A percentile compares a stretch with the other conserved stretches of the same genome.
These are phyloP conservation scores for Drosophila ficusphila DNA, from an alignment of 1,140 invertebrate genomes.

Conservation along the genomic window DNA sequence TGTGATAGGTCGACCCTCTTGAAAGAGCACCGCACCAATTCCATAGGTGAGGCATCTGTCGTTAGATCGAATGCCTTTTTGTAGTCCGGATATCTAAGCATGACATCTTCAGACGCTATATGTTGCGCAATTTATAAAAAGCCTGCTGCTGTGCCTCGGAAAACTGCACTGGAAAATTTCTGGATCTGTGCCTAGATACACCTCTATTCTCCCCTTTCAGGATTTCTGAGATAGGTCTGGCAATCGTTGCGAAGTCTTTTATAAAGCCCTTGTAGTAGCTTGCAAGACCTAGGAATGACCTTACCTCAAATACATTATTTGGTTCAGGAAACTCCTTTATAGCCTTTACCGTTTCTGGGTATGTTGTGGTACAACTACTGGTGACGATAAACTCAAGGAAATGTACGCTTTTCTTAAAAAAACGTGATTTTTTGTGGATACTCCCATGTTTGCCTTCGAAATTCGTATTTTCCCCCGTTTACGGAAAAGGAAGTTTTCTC, in stretches of 20 bases:
- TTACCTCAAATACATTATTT: no score
- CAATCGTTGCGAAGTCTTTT: conserved; percentile 6
- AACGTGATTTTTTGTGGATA: conserved; percentile 85
- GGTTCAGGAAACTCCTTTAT: background rate
- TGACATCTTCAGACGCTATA: conserved; percentile 34
- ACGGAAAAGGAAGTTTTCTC: no score
- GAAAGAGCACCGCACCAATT: conserved; percentile 23
- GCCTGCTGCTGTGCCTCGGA: background rate
- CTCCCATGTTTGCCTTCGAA: conserved; percentile 63
- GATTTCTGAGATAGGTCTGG: conserved; percentile 4
- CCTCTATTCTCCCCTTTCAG: conserved; percentile 13
- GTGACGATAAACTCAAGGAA: conserved; percentile 15
- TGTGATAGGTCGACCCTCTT: conserved; percentile 1
- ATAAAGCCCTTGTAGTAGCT: no score
- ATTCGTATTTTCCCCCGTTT: conserved; percentile 12
- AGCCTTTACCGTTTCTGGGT: conserved; percentile 1
- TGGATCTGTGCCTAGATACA: background rate
- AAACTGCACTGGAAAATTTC: background rate
- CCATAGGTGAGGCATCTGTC: conserved; percentile 22
- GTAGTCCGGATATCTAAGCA: conserved; percentile 21
- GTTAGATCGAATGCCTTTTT: conserved; percentile 39
- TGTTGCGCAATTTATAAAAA: conserved; percentile 4
- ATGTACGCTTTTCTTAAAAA: conserved; percentile 19
- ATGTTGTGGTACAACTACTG: background rate
- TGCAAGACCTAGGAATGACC: no score